These are phyloP conservation scores for Eupithecia pulchellata DNA, from an alignment of 2,888 invertebrate species.

Conservation along the genomic window DNA sequence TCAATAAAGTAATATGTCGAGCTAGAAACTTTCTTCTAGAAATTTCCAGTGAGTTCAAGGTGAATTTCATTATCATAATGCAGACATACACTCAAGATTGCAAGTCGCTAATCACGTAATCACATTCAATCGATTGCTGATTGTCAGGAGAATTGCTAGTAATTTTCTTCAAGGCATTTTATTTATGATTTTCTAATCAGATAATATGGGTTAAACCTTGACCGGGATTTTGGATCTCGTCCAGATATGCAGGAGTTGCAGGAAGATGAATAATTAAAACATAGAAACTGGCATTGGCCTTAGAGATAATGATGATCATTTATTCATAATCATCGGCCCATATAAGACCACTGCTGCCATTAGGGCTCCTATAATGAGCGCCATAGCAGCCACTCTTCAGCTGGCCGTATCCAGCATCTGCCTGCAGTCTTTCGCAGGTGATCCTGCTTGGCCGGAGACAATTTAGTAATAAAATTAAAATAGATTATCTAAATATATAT, in stretches of 20 bases:
- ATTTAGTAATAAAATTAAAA: neutral
- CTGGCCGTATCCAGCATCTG: neutral
- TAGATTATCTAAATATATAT: neutral
- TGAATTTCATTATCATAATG: slow-evolving; percentile 43
- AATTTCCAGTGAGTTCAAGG: slow-evolving; percentile 47
- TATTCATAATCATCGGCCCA: neutral
- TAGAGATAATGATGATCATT: neutral
- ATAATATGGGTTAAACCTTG: neutral
- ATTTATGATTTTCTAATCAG: neutral
- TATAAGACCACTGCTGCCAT: neutral
- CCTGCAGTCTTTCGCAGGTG: neutral
- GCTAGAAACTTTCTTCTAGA: neutral
- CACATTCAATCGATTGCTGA: slow-evolving; percentile 42
- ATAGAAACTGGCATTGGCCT: neutral
- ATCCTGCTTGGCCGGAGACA: neutral
- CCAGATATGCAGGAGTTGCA: neutral
- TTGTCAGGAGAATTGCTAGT: slow-evolving; percentile 45
- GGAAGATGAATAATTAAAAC: neutral
- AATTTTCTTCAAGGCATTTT: neutral
- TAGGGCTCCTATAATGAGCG: neutral
- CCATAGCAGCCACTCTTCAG: neutral
- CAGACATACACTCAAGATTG: slow-evolving; percentile 36
- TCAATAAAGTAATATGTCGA: too few relatives aligned
- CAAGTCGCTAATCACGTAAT: slow-evolving; percentile 36
- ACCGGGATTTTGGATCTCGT: neutral